Conservation (phyloP, 2,113 vertebrate species). For the Xenus cinereus region DNA sequence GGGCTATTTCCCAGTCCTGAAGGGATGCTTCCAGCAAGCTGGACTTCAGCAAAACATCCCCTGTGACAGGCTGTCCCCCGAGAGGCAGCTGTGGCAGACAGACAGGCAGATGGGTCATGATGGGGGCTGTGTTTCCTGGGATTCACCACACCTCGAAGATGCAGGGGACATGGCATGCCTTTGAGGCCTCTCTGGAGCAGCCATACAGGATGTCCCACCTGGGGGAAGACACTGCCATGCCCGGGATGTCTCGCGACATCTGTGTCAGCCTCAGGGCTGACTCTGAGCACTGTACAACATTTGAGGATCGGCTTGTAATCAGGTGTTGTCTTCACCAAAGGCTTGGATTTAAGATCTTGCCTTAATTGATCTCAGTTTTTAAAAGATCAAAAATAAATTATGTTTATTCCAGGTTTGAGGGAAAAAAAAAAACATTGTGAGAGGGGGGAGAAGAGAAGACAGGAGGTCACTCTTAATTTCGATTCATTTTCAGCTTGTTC, state of each 20-base stretch:
- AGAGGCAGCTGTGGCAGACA: not conserved
- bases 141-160: fast-evolving
- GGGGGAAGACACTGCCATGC: not conserved
- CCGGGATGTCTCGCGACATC: fast-evolving
- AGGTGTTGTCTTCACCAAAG: not conserved
- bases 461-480: not conserved
- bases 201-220: fast-evolving
- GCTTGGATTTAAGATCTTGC: not conserved
- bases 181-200: not conserved
- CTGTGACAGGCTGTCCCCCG: not conserved
- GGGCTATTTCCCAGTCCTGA: not conserved
- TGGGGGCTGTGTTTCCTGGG: not conserved
- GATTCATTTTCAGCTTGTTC: not conserved
- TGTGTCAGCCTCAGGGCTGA: not conserved
- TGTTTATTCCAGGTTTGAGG: not conserved
- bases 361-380: not conserved
- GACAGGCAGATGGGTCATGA: not conserved
- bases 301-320: not conserved
- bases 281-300: not conserved
- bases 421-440: not conserved
- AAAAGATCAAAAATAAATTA: not conserved
- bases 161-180: fast-evolving
- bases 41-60: not conserved
- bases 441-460: not conserved
- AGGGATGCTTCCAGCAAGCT: not conserved